Evolutionary conservation across 2,888 invertebrate species (phyloP), one percentile per base, ranked within the genome.

Genomic region (Sesia bembeciformis): DNA sequence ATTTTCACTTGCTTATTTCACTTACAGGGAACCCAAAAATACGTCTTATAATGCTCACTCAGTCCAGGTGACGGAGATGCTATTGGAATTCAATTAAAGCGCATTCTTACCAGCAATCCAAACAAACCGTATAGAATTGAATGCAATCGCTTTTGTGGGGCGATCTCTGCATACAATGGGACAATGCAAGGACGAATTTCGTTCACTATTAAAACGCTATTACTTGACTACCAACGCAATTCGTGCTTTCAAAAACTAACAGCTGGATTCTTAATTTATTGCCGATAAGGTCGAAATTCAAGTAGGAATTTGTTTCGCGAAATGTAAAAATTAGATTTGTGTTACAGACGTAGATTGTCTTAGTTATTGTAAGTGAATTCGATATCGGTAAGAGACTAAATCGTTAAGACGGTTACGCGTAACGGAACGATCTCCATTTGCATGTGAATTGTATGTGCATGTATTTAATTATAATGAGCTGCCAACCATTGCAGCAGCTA

Each of bases 181-280:
- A 86, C 86, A 86, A 85, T 71, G 79, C 84, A 87, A 86, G 87
- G 87, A 83, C 84, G 83, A 76, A 74, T 82, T 82, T 81, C 74
- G 77, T 78, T 78, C 81, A 75, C 77, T 76, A 86, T 86, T 85
- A 86, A 86, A 85, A 78, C 65, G 73, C 81, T 79, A 83, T 86
- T 84, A 82, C 71, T 58, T 58, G 56, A 61, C 62, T 60, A 63
- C 65, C 52, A 60, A 53, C 52, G 23, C 43, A 53, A 4, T 7
- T 39, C n/a, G 46, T 43, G 40, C 40, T 40, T 7, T 41, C 3
- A n/a, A 38, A 42, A 23, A 41, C 4, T 46, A 6, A 39, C 46
- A 46, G 56, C 51, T 56, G 58, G 57, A 58, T 57, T 58, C 58
- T 58, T 54, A 57, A 57, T 56, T 3, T 4, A 4, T 6, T 4